phyloP scores from a whole-genome alignment of 1,140 invertebrate species.

The Cherax destructor region DNA sequence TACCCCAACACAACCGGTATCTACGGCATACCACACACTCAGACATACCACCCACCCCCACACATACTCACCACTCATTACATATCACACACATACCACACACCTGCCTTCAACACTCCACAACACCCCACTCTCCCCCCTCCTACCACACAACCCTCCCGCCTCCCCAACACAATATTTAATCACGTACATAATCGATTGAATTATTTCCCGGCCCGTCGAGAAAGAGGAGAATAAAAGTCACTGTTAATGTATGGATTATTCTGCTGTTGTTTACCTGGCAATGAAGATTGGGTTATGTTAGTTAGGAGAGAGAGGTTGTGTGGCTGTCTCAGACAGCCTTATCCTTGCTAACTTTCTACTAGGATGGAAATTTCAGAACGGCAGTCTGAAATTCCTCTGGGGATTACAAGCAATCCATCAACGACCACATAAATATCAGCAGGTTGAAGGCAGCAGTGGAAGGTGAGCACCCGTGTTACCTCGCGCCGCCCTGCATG shows the following conservation, averaged over 20 bases:
- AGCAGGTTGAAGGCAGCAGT: neutral
- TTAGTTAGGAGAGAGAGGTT: neutral
- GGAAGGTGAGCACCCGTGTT: slow-evolving; percentile 14
- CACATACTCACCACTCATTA: too few relatives aligned
- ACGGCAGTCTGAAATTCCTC: neutral
- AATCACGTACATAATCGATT: slow-evolving; percentile 43
- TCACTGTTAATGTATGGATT: slow-evolving; percentile 36
- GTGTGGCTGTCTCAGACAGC: neutral
- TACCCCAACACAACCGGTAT: too few relatives aligned
- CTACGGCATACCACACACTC: too few relatives aligned
- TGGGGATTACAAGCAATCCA: slow-evolving; percentile 31
- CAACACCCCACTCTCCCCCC: neutral
- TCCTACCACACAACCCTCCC: neutral
- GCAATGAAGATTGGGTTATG: neutral
- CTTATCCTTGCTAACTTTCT: neutral
- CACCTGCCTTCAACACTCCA: neutral
- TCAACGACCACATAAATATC: slow-evolving; percentile 12
- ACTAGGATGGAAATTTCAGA: neutral
- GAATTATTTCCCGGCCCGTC: slow-evolving; percentile 34
- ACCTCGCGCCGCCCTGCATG: neutral
- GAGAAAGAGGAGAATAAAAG: slow-evolving; percentile 46
- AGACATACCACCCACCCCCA: too few relatives aligned
- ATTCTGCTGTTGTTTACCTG: slow-evolving; percentile 35
- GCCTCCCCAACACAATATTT: slow-evolving; percentile 16
- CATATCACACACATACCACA: neutral